Percentiles rank a stretch among this genome's conserved stretches.
These are phyloP conservation scores for Parazoanthus atlanticus DNA, from an alignment of 92 coral and sea anemone species.

Conservation along the genomic window DNA sequence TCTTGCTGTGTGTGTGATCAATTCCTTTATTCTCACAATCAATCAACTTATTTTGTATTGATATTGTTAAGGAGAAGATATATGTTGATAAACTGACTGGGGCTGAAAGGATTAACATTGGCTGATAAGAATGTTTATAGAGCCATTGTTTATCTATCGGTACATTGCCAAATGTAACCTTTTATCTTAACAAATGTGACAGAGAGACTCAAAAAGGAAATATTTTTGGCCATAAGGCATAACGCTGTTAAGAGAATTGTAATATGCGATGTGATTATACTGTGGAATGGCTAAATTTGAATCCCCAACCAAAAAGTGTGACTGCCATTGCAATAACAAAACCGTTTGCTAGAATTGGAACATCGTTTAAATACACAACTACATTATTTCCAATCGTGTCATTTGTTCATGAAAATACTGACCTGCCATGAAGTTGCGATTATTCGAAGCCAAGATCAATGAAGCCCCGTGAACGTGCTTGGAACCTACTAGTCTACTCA, in stretches of 20 bases:
- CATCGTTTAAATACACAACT: no score
- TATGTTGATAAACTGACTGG: no score
- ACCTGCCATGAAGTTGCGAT: not conserved
- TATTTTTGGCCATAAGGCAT: not conserved
- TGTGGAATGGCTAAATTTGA: not conserved
- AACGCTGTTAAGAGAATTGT: not conserved
- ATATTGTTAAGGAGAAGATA: no score
- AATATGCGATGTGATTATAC: not conserved
- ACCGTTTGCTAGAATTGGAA: not conserved
- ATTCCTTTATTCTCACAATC: no score
- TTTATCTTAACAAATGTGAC: not conserved
- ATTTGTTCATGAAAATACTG: not conserved
- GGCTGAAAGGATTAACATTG: not conserved
- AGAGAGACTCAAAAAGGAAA: constrained; percentile 6
- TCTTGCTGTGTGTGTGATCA: no score
- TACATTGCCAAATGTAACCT: not conserved
- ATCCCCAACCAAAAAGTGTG: not conserved
- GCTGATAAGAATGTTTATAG: not conserved
- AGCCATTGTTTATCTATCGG: not conserved
- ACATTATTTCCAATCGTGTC: not conserved
- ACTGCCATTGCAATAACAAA: not conserved
- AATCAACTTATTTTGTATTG: no score
- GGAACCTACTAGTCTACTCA: not conserved
- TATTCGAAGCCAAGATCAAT: no score
- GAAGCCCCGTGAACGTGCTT: not conserved